Evolutionary conservation across 1,140 invertebrate species (phyloP).

Genomic region (Drosophila nebulosa): DNA sequence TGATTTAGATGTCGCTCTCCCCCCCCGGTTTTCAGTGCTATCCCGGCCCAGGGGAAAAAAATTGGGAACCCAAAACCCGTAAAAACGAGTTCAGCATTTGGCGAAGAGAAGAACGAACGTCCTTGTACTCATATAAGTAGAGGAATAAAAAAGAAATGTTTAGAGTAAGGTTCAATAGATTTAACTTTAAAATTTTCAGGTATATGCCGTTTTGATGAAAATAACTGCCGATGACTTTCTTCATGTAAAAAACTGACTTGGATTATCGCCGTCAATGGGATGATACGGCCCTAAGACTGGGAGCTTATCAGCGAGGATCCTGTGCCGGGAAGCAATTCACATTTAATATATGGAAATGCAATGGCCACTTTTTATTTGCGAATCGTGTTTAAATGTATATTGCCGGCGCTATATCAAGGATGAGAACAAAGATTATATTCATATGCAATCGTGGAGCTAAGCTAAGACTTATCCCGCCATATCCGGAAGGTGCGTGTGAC

Average conservation of each 20-base stretch:
- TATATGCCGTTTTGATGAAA: conserved; percentile 90
- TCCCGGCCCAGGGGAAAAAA: conserved; percentile 81
- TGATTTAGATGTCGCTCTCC: conserved; percentile 30
- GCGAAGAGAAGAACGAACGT: conserved; percentile 86
- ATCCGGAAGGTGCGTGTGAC: conserved; percentile 84
- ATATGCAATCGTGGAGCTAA: conserved; percentile 81
- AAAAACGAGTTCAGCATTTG: conserved; percentile 90
- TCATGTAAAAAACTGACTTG: conserved; percentile 89
- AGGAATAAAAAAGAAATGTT: no score
- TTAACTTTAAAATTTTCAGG: not conserved
- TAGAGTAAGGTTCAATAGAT: not conserved
- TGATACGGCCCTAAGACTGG: conserved; percentile 87
- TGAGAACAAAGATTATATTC: conserved; percentile 81
- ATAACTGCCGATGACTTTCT: conserved; percentile 90
- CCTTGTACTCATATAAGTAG: conserved; percentile 90
- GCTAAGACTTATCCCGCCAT: conserved; percentile 73
- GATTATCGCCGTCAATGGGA: conserved; percentile 91
- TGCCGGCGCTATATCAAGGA: conserved; percentile 87
- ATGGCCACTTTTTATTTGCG: conserved; percentile 92
- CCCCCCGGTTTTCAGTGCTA: conserved; percentile 73
- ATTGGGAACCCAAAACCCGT: conserved; percentile 91
- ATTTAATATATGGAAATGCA: conserved; percentile 92
- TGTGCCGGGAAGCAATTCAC: conserved; percentile 82
- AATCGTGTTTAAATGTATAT: conserved; percentile 94
- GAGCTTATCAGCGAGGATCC: conserved; percentile 86